Evolutionary conservation across 1,140 invertebrate species (phyloP).

Genomic region (Nasonia vitripennis): DNA sequence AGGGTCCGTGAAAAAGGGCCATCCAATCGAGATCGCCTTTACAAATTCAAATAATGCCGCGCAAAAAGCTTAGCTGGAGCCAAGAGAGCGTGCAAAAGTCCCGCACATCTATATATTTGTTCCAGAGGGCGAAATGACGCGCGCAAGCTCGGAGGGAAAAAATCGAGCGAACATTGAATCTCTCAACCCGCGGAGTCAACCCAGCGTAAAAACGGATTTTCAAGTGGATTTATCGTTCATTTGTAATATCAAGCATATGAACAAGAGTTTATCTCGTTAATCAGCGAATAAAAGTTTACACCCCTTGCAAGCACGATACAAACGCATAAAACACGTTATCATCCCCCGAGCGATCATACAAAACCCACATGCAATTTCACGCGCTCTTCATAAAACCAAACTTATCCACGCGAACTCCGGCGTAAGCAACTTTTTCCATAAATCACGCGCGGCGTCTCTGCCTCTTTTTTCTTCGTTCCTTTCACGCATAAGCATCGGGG

Average conservation of each 20-base stretch:
- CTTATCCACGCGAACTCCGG: neutral
- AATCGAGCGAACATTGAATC: neutral
- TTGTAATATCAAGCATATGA: neutral
- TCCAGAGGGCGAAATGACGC: neutral
- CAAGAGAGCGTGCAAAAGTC: conserved; percentile 4
- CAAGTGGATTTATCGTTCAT: neutral
- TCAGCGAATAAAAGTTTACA: neutral
- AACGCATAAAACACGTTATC: neutral
- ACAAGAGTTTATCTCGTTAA: neutral
- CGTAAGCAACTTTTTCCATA: neutral
- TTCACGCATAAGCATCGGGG: neutral
- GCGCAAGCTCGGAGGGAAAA: too few relatives aligned
- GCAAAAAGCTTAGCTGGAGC: conserved; percentile 1
- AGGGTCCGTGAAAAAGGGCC: neutral
- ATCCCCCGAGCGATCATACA: too few relatives aligned
- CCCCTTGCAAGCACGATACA: neutral
- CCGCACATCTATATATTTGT: neutral
- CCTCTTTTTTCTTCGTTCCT: neutral
- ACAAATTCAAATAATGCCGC: conserved; percentile 25
- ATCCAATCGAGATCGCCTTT: neutral
- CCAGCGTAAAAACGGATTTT: neutral
- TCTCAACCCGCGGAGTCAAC: neutral
- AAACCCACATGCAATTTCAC: too few relatives aligned
- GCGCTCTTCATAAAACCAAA: neutral
- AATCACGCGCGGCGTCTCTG: neutral